phyloP scores from a whole-genome alignment of 2,113 vertebrate genomes.

The Emydura subglobosa region DNA sequence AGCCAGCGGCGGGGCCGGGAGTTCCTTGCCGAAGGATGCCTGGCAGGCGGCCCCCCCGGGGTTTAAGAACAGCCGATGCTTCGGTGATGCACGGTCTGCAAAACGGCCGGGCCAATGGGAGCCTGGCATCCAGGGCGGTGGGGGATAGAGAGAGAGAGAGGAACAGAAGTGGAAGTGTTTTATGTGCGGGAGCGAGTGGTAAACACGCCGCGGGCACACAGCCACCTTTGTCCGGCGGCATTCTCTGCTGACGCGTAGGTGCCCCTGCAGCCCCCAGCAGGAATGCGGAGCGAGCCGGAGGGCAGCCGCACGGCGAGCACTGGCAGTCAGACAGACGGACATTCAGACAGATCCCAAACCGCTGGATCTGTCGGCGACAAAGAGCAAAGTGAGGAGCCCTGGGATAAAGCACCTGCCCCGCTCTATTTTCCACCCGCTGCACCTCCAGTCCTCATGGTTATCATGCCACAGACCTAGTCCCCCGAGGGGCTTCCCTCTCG shows the following conservation, averaged over 20 bases:
- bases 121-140: neutral
- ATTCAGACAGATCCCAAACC: accelerated
- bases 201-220: neutral
- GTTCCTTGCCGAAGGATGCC: neutral
- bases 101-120: constrained; percentile 36
- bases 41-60: neutral
- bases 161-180: neutral
- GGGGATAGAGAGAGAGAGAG: neutral
- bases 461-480: too few species aligned
- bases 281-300: constrained; percentile 10
- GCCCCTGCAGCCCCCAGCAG: neutral
- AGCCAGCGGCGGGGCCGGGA: neutral
- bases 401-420: neutral
- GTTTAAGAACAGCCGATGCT: constrained; percentile 32
- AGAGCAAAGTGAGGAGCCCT: neutral
- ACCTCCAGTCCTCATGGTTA: accelerated
- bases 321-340: accelerated
- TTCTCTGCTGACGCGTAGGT: neutral
- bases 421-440: neutral
- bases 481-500: neutral
- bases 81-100: neutral
- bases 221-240: constrained; percentile 17
- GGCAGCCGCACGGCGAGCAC: neutral
- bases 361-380: neutral
- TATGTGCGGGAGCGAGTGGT: neutral